These are phyloP conservation scores for Orius laevigatus DNA, from an alignment of 1,140 invertebrate species.

Conservation along the genomic window DNA sequence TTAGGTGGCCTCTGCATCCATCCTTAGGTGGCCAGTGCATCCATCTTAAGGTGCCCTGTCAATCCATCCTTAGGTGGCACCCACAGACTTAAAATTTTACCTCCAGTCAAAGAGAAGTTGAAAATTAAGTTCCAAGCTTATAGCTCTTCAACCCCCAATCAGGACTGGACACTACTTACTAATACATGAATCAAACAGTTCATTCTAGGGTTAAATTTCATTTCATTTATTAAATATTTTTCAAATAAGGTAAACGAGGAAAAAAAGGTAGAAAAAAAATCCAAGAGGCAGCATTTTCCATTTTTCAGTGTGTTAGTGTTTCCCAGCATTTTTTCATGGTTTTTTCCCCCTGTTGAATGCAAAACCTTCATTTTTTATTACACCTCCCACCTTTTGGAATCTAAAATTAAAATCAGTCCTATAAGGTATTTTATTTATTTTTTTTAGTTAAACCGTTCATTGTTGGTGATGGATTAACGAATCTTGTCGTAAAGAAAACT, in stretches of 20 bases:
- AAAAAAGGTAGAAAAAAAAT: background rate
- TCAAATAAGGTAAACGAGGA: background rate
- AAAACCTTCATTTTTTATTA: background rate
- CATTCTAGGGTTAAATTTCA: constrained; percentile 33
- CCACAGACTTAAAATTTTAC: no score
- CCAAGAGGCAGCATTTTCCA: background rate
- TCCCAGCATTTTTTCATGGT: background rate
- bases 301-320: no score
- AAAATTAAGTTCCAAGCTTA: no score
- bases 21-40: no score
- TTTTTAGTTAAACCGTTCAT: constrained; percentile 75
- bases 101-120: no score
- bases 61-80: no score
- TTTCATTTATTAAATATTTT: no score
- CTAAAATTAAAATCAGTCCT: background rate
- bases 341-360: background rate
- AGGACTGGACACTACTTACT: no score
- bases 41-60: no score
- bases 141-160: no score
- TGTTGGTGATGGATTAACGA: constrained; percentile 67
- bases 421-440: background rate
- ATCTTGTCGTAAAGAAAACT: constrained; percentile 83
- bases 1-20: no score
- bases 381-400: background rate
- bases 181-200: no score